Evolutionary conservation across 2,888 invertebrate genomes (phyloP).

Genomic region (Hypomecis atomaria): DNA sequence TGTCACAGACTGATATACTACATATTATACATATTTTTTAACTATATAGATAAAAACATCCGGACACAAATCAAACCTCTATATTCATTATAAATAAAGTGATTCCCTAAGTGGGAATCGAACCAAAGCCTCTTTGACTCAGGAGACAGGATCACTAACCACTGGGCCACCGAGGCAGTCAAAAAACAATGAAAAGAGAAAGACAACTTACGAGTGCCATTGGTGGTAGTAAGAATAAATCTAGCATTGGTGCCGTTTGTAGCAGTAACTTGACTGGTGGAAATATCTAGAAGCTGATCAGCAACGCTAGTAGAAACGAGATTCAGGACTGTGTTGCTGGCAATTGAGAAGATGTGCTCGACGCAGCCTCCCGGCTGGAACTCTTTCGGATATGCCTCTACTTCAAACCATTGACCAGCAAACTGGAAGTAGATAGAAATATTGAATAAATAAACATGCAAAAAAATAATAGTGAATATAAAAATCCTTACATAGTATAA

Average conservation of each 20-base stretch:
- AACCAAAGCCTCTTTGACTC: too few relatives aligned
- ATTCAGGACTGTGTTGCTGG: constrained; percentile 46
- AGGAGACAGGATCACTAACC: too few relatives aligned
- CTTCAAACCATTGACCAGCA: constrained; percentile 64
- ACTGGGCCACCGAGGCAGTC: too few relatives aligned
- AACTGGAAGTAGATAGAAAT: constrained; percentile 53
- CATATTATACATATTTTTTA: too few relatives aligned
- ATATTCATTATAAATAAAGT: too few relatives aligned
- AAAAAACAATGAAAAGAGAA: neutral
- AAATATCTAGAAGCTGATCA: constrained; percentile 49
- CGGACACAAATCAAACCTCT: too few relatives aligned
- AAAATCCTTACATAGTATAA: too few relatives aligned
- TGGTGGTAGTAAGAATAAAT: constrained; percentile 53
- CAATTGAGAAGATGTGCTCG: constrained; percentile 53
- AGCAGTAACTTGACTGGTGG: constrained; percentile 49
- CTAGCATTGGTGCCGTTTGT: constrained; percentile 54
- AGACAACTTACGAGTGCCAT: constrained; percentile 48
- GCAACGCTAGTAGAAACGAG: constrained; percentile 55
- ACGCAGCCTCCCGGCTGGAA: constrained; percentile 63
- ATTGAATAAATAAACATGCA: too few relatives aligned
- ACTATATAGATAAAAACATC: too few relatives aligned
- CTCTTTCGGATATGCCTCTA: constrained; percentile 64
- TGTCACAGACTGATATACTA: too few relatives aligned
- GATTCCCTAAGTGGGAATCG: too few relatives aligned
- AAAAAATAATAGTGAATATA: too few relatives aligned